Percentiles rank a stretch among this genome's conserved stretches.
phyloP scores from a whole-genome alignment of 2,888 invertebrate species.

The Cryptocheilus praepositus region DNA sequence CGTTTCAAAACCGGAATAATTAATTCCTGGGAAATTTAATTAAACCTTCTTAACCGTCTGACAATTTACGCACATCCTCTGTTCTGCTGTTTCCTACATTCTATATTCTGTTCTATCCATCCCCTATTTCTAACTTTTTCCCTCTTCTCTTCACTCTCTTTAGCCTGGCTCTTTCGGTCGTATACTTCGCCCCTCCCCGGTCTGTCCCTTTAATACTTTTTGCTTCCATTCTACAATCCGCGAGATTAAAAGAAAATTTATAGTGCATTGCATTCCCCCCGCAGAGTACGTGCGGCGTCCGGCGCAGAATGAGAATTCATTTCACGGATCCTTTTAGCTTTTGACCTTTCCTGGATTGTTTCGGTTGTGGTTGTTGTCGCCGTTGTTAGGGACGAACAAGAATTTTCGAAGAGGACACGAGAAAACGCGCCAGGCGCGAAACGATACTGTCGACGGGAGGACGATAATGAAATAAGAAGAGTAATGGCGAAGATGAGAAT shows the following conservation, averaged over 20 bases:
- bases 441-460: conserved; percentile 13
- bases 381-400: neutral
- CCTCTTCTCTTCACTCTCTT: neutral
- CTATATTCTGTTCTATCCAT: conserved; percentile 16
- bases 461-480: neutral
- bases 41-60: conserved; percentile 40
- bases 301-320: conserved; percentile 62
- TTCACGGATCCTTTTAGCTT: conserved; percentile 61
- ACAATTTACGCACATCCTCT: conserved; percentile 28
- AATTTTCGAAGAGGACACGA: conserved; percentile 1
- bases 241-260: conserved; percentile 70
- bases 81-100: conserved; percentile 12
- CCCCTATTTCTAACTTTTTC: neutral
- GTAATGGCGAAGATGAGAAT: neutral
- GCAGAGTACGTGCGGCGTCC: conserved; percentile 35
- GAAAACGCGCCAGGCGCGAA: neutral
- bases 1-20: conserved; percentile 42
- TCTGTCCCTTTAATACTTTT: conserved; percentile 59
- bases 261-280: conserved; percentile 54
- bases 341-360: conserved; percentile 49
- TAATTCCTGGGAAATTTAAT: conserved; percentile 53
- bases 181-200: neutral
- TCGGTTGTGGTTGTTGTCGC: conserved; percentile 1
- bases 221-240: conserved; percentile 57
- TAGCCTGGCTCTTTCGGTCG: neutral